Percentiles rank a stretch among this genome's conserved stretches.
Evolutionary conservation across 2,888 invertebrate genomes (phyloP).

Genomic region (Cosmia trapezina): DNA sequence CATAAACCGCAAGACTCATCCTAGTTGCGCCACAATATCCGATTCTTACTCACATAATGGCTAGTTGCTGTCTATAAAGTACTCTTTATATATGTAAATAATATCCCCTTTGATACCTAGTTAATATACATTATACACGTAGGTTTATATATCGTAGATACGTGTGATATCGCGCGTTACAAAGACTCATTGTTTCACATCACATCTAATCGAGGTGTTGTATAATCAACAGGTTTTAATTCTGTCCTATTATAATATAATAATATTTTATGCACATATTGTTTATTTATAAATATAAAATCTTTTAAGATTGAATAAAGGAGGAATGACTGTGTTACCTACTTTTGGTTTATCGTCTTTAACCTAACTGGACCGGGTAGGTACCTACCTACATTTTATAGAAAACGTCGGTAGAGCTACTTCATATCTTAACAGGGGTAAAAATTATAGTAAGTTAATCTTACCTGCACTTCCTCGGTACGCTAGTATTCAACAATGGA

Average conservation of each 20-base stretch:
- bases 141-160: background rate
- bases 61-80: conserved; percentile 17
- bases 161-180: conserved; percentile 20
- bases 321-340: background rate
- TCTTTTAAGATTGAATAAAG: background rate
- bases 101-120: conserved; percentile 24
- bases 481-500: background rate
- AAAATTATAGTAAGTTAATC: background rate
- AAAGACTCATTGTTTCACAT: conserved; percentile 48
- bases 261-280: conserved; percentile 2
- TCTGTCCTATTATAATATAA: conserved; percentile 19
- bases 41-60: conserved; percentile 26
- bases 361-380: background rate
- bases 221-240: conserved; percentile 35
- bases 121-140: background rate
- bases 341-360: background rate
- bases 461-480: conserved; percentile 28
- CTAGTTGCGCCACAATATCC: conserved; percentile 15
- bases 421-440: background rate
- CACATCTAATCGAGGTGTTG: conserved; percentile 38
- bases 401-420: background rate
- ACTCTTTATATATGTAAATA: conserved; percentile 18
- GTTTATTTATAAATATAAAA: background rate
- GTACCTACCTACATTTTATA: background rate
- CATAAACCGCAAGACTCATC: background rate